Base-by-base conservation (phyloP, 2,113 vertebrate species). In the Piprites chloris region DNA sequence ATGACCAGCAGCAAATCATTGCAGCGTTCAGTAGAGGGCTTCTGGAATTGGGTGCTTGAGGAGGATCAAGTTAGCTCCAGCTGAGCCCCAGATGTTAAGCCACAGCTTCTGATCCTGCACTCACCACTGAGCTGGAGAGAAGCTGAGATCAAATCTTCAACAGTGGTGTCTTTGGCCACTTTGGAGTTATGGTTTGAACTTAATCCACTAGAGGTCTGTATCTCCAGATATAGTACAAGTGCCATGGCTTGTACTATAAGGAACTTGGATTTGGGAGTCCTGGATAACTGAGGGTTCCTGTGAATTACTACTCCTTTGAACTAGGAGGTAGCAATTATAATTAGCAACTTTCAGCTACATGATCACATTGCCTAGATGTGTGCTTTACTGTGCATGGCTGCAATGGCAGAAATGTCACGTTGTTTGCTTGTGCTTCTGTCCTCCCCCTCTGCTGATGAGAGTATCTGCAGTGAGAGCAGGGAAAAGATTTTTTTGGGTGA, bases 261-360 rank as follows among this genome's bases (percentile, higher is more conserved):
- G 13, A 75, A 47, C 49, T n/a, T 44, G 21, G 42, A 77, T 50
- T 59, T 35, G 27, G 42, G 56, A 90, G 52, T 32, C 65, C 39
- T 21, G 35, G 39, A 56, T 5, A 89, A 28, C 33, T 59, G 73
- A 71, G 65, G 10, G 35, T 5, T 84, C 59, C 80, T 6, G 2
- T 68, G 72, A 86, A 65, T 74, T 55, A 58, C 50, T 83, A 17
- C 28, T 93, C 15, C 61, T 92, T 77, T 87, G 68, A 87, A 84
- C 90, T 61, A 95, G 65, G 47, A 95, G 37, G 69, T 20, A 75
- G 44, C 24, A 95, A 94, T 81, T 93, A 67, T 67, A 93, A 90
- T 86, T 81, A 89, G 61, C 49, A 95, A 53, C 83, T 92, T 96
- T 61, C 90, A 90, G 52, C 50, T 86, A 52, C 39, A 67, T 17